phyloP scores from a whole-genome alignment of 35 echinoderm and acorn worm species.

The Heliocidaris tuberculata region DNA sequence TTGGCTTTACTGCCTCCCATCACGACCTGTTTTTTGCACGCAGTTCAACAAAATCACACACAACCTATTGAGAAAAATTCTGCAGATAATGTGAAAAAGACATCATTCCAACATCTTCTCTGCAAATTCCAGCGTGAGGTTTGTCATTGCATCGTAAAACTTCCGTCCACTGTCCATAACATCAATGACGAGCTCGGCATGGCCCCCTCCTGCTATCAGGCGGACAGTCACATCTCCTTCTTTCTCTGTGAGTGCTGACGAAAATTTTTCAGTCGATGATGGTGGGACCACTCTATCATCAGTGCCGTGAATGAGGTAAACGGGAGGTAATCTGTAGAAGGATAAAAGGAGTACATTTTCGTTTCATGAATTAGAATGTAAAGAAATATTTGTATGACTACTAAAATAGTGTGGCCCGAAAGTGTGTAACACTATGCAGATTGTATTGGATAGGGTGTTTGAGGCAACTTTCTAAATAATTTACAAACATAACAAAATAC shows the following conservation, averaged over 20 bases:
- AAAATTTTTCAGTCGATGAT: conserved; percentile 59
- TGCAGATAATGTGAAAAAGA: background rate
- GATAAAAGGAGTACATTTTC: background rate
- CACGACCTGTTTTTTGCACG: background rate
- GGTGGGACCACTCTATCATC: conserved; percentile 53
- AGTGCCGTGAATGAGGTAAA: conserved; percentile 68
- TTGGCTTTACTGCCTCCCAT: too few relatives aligned
- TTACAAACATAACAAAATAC: too few relatives aligned
- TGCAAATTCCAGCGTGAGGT: conserved; percentile 42
- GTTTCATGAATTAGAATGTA: too few relatives aligned
- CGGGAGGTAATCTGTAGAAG: conserved; percentile 61
- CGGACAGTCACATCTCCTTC: conserved; percentile 39
- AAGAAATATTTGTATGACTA: too few relatives aligned
- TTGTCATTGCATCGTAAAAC: conserved; percentile 60
- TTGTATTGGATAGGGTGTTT: too few relatives aligned
- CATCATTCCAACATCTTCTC: conserved; percentile 20
- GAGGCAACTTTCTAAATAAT: too few relatives aligned
- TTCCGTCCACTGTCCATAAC: conserved; percentile 64
- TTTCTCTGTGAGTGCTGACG: conserved; percentile 34
- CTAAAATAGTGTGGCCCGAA: too few relatives aligned
- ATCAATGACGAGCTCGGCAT: conserved; percentile 66
- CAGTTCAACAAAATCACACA: background rate
- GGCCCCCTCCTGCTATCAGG: conserved; percentile 62
- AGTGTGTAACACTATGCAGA: too few relatives aligned
- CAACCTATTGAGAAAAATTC: background rate